These are phyloP conservation scores for Syrista parreyssii DNA, from an alignment of 2,888 invertebrate genomes.

Conservation along the genomic window DNA sequence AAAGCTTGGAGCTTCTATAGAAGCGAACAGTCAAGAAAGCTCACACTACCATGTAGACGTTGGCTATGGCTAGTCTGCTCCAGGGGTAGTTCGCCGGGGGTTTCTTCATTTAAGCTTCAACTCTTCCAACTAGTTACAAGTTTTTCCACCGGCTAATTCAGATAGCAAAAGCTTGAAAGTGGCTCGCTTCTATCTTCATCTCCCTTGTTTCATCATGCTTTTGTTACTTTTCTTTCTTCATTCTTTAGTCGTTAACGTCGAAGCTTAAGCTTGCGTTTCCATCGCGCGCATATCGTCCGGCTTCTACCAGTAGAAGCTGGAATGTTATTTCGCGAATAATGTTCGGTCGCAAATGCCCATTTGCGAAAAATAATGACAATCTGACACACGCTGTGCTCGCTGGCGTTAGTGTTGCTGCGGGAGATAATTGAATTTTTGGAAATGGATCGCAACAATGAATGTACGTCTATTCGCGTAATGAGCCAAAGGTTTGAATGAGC, in stretches of 20 bases:
- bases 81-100: neutral
- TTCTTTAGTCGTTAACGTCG: neutral
- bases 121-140: conserved; percentile 45
- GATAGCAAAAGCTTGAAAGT: conserved; percentile 23
- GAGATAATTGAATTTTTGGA: conserved; percentile 27
- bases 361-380: neutral
- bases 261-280: neutral
- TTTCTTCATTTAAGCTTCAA: conserved; percentile 29
- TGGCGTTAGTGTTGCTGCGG: neutral
- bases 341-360: neutral
- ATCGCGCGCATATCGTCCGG: neutral
- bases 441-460: conserved; percentile 23
- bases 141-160: conserved; percentile 46
- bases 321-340: neutral
- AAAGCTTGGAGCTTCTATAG: neutral
- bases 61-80: neutral
- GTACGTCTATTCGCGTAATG: conserved; percentile 20
- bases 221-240: neutral
- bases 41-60: neutral
- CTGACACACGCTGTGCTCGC: neutral
- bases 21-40: neutral
- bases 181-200: conserved; percentile 3
- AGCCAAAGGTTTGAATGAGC: conserved; percentile 1
- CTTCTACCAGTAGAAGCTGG: neutral
- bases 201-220: neutral